Evolutionary conservation across 2,113 vertebrate genomes (phyloP).

Genomic region (Craseonycteris thonglongyai): DNA sequence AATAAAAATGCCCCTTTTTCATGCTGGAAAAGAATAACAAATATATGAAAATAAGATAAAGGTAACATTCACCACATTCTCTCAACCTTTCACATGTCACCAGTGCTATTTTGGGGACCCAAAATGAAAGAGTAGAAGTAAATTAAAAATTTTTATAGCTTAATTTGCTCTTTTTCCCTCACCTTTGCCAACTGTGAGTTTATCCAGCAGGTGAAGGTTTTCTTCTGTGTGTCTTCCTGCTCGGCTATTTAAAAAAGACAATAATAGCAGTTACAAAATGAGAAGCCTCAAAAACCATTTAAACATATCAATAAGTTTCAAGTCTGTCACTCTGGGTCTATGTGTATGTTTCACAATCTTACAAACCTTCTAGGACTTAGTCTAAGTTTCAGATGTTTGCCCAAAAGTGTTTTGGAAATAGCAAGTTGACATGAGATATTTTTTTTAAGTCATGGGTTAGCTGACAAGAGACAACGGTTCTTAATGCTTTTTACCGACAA

Average conservation of each 20-base stretch:
- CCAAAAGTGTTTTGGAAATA: neutral
- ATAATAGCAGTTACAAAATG: neutral
- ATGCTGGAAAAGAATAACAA: neutral
- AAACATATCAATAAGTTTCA: neutral
- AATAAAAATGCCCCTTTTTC: neutral
- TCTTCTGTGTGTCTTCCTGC: conserved; percentile 94
- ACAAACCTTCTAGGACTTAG: neutral
- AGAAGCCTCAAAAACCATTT: neutral
- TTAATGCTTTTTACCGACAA: neutral
- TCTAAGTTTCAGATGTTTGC: neutral
- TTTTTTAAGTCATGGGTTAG: neutral
- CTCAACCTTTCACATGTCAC: neutral
- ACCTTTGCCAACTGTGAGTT: conserved; percentile 96
- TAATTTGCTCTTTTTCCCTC: conserved; percentile 30
- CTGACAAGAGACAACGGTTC: neutral
- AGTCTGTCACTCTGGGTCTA: neutral
- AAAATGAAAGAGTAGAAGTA: neutral
- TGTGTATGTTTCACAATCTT: neutral
- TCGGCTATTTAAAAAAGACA: conserved; percentile 81
- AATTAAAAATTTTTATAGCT: neutral
- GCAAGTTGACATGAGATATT: neutral
- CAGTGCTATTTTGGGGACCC: neutral
- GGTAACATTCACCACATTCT: neutral
- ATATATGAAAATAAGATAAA: neutral
- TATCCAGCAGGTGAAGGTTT: conserved; percentile 97